Base-by-base conservation (phyloP, 1,140 invertebrate genomes). In the Cotesia vestalis region DNA sequence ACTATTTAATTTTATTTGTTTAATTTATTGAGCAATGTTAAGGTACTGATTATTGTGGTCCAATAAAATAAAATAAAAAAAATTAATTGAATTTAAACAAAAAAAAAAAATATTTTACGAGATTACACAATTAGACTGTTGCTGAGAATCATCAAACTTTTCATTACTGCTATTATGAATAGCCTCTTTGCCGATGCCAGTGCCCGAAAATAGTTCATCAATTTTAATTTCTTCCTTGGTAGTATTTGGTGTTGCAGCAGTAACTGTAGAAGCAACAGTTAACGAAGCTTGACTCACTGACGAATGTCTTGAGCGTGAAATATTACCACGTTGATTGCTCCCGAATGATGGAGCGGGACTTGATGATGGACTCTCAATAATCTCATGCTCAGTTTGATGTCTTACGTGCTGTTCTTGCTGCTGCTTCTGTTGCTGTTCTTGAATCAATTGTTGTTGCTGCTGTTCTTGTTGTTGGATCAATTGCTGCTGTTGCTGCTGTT, bases 401-500 rank as follows among this genome's bases (percentile, higher is more conserved):
- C 40, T 4, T 8, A 46, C 40, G 11, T 46, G 40, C 11, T 46
- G 53, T 4, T 57, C 51, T n/a, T 57, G 63, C 40, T 85, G 81
- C 60, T 85, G 83, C 67, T 87, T 61, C n/a, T 11, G 12, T 59
- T 59, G 55, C n/a, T 59, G 60, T 14, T 69, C 46, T 4, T 84
- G 81, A 4, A 84, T 83, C 46, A 84, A 81, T 60, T 85, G 84
- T 36, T 86, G 83, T 67, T 87, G 84, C 67, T 88, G 40, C 11
- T 46, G 40, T 6, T 46, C 5, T 34, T 70, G 66, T 60, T 83
- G 79, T n/a, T 27, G 27, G 27, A 27, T 27, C 3, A 27, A 27
- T 27, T 84, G 81, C 8, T 84, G 84, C 51, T 85, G 82, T 55
- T 85, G 84, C 35, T 86, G 83, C 64, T 87, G 84, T 67, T 88